Conservation (phyloP, 2,888 invertebrate genomes). For the Ischnura elegans region DNA sequence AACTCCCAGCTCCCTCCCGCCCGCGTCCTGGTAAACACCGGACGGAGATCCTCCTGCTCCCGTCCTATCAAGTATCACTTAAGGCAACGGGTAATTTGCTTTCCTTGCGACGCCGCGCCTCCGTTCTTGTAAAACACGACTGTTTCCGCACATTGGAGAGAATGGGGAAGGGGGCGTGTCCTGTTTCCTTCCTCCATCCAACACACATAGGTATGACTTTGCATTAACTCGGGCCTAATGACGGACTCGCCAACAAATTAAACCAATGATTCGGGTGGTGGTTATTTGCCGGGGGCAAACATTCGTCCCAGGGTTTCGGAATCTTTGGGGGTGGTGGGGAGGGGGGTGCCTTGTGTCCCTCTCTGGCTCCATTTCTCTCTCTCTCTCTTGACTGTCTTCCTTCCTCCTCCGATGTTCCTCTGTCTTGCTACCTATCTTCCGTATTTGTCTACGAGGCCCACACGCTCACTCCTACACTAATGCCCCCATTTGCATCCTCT, state of each 20-base stretch:
- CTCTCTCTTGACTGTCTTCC: background rate
- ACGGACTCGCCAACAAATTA: slow-evolving; percentile 51
- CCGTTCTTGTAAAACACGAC: slow-evolving; percentile 34
- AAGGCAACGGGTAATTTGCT: slow-evolving; percentile 38
- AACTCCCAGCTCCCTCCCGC: background rate
- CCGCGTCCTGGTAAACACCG: background rate
- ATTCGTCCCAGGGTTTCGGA: background rate
- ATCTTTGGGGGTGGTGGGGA: background rate
- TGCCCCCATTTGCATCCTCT: too few species aligned
- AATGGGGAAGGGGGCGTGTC: background rate
- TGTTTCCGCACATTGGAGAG: background rate
- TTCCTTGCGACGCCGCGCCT: slow-evolving; percentile 13
- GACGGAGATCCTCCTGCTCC: background rate
- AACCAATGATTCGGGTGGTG: slow-evolving; percentile 30
- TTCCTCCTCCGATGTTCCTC: background rate
- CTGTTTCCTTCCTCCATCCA: background rate
- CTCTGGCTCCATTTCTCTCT: background rate
- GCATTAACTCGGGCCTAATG: slow-evolving; percentile 29
- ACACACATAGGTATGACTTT: slow-evolving; percentile 26
- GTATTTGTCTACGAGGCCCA: too few species aligned
- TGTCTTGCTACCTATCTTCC: too few species aligned
- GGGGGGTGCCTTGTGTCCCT: slow-evolving; percentile 19
- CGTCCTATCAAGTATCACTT: slow-evolving; percentile 35
- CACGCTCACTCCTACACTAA: too few species aligned
- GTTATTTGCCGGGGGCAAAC: slow-evolving; percentile 54